Conservation (phyloP, 1,140 invertebrate species). For the Stegodyphus dumicola region DNA sequence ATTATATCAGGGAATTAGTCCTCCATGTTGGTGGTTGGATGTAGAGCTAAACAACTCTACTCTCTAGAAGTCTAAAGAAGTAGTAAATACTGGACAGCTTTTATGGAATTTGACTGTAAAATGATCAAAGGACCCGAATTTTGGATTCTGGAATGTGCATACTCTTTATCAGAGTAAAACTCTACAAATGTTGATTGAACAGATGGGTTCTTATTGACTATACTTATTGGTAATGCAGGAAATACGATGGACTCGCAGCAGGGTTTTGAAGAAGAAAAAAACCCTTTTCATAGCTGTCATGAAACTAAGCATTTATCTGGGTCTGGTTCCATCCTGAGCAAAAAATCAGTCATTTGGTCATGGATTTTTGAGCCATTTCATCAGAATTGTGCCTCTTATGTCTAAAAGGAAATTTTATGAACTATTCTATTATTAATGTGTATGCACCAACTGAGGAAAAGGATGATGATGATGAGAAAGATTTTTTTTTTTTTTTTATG, state of each 20-base stretch:
- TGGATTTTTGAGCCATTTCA: not conserved
- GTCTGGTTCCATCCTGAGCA: not conserved
- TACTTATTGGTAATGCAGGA: not conserved
- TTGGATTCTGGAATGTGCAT: not conserved
- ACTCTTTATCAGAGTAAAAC: slow-evolving; percentile 12
- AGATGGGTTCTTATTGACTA: not conserved
- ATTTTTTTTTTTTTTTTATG: not conserved
- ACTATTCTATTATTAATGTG: slow-evolving; percentile 4
- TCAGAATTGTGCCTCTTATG: not conserved
- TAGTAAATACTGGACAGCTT: not conserved
- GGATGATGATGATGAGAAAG: slow-evolving; percentile 12
- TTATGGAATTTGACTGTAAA: not conserved
- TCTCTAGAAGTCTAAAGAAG: not conserved
- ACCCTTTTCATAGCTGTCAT: not conserved
- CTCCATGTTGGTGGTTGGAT: not conserved
- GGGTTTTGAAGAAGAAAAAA: not conserved
- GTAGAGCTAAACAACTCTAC: not conserved
- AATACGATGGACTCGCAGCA: not conserved
- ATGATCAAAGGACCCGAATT: not conserved
- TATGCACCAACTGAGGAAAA: slow-evolving; percentile 1
- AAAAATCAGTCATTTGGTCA: not conserved
- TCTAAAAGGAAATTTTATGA: not conserved
- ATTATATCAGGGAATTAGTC: too few relatives aligned
- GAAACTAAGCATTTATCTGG: not conserved
- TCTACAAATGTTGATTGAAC: slow-evolving; percentile 9